phyloP scores from a whole-genome alignment of 37 sponge, comb jelly and placozoan species.

The Beroe forskalii region DNA sequence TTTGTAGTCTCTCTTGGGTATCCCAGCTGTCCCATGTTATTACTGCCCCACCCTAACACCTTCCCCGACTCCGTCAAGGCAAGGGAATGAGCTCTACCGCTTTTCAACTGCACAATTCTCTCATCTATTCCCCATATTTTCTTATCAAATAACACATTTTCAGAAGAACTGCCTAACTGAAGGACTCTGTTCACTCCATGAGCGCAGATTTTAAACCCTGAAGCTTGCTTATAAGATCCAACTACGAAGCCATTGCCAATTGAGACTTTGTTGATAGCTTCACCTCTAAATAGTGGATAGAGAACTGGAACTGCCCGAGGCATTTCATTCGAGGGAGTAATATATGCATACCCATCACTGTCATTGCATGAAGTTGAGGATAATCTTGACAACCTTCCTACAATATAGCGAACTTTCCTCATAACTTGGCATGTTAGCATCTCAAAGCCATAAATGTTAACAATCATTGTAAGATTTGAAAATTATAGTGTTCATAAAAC shows the following conservation, averaged over 20 bases:
- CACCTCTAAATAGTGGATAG: slow-evolving; percentile 33
- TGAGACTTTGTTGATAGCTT: not conserved
- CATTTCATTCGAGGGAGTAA: slow-evolving; percentile 45
- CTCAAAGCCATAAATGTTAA: no score
- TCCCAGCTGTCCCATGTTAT: slow-evolving; percentile 32
- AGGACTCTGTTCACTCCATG: slow-evolving; percentile 8
- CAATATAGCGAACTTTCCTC: not conserved
- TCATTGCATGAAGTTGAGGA: not conserved
- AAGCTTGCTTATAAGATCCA: not conserved
- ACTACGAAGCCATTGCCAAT: slow-evolving; percentile 46
- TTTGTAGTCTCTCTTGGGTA: no score
- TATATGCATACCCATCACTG: slow-evolving; percentile 4
- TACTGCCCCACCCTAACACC: slow-evolving; percentile 39
- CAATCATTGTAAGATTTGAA: no score
- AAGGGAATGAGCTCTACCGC: slow-evolving; percentile 37
- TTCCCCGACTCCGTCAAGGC: slow-evolving; percentile 21
- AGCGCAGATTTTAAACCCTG: not conserved
- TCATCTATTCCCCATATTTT: not conserved
- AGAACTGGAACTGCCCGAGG: not conserved
- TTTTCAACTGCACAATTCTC: not conserved
- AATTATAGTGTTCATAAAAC: no score
- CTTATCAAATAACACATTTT: slow-evolving; percentile 1
- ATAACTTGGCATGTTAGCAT: not conserved
- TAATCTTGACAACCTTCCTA: not conserved
- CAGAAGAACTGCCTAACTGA: not conserved